phyloP scores from a whole-genome alignment of 2,888 invertebrate species.

The Lobophora halterata region DNA sequence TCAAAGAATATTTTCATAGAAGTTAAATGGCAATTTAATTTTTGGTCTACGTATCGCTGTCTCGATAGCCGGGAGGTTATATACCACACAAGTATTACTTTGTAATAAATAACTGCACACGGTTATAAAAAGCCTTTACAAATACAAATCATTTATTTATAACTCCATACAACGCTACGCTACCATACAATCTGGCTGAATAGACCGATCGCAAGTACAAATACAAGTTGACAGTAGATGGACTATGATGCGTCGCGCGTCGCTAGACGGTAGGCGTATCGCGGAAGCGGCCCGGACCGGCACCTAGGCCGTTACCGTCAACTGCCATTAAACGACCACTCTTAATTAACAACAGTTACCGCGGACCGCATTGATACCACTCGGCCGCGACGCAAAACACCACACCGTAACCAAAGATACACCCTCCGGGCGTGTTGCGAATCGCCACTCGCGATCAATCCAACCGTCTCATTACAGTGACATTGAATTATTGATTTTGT shows the following conservation, averaged over 20 bases:
- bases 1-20: no score
- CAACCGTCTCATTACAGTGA: conserved; percentile 24
- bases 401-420: conserved; percentile 43
- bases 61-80: no score
- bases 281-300: conserved; percentile 58
- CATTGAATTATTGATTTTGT: conserved; percentile 20
- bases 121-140: no score
- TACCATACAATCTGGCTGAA: conserved; percentile 4
- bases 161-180: no score
- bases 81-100: no score
- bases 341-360: conserved; percentile 78
- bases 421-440: conserved; percentile 31
- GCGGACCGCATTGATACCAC: conserved; percentile 49
- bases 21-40: no score
- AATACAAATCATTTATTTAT: no score
- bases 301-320: conserved; percentile 66
- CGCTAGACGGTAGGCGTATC: conserved; percentile 51
- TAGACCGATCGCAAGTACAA: conserved; percentile 10
- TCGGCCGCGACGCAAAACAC: conserved; percentile 44
- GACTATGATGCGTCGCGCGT: conserved; percentile 36
- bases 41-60: no score
- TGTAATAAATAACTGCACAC: no score
- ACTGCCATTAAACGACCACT: conserved; percentile 64
- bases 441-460: conserved; percentile 21
- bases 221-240: conserved; percentile 33